Evolutionary conservation across 2,797 vertebrate species (phyloP).

Genomic region (Tenualosa thibaudeaui): DNA sequence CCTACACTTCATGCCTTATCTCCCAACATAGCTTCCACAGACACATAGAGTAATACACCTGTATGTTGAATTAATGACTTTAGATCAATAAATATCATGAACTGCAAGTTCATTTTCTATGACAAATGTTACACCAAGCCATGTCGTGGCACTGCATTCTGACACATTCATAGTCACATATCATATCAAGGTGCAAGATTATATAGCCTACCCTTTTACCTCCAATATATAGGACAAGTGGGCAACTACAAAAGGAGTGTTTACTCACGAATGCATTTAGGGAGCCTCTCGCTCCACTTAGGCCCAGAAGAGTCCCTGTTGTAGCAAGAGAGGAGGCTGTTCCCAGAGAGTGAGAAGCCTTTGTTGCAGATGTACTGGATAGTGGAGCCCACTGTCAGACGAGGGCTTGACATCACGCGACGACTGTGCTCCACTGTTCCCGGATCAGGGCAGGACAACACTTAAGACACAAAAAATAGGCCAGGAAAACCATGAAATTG

Average conservation of each 20-base stretch:
- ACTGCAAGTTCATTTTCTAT: background rate
- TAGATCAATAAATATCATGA: background rate
- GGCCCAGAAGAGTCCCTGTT: conserved; percentile 82
- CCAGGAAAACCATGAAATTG: background rate
- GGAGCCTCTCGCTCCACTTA: conserved; percentile 89
- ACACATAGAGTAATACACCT: background rate
- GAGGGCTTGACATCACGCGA: conserved; percentile 82
- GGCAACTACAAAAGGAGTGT: too few relatives aligned
- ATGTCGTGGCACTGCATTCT: background rate
- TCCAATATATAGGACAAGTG: background rate
- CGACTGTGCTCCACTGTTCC: conserved; percentile 88
- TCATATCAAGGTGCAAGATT: background rate
- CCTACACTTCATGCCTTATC: background rate
- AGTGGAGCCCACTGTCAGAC: conserved; percentile 84
- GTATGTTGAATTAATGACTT: background rate
- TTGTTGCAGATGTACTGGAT: conserved; percentile 91
- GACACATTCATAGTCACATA: background rate
- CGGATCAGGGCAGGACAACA: conserved; percentile 86
- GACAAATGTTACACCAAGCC: background rate
- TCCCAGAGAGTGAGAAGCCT: conserved; percentile 83
- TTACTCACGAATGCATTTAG: conserved; percentile 87
- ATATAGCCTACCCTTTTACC: too few relatives aligned
- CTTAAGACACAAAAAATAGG: conserved; percentile 58
- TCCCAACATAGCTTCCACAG: background rate
- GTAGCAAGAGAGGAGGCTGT: conserved; percentile 86